Base-by-base conservation (phyloP, 2,113 vertebrate genomes). In the Charadrius vociferus region DNA sequence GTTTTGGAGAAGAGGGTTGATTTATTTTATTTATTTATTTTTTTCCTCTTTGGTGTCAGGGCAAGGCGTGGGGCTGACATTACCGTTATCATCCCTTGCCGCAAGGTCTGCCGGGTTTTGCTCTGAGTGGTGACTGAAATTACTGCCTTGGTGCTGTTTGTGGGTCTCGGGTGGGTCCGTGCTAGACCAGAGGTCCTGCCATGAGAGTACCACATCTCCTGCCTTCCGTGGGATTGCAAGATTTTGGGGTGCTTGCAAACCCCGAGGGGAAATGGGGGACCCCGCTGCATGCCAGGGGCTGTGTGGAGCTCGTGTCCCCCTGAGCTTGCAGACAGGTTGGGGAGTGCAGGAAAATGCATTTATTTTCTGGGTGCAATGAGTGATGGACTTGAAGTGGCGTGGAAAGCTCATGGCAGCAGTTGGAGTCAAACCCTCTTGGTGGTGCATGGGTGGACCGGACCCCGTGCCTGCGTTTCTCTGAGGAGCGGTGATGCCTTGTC, bases 211-310 rank as follows among this genome's bases (percentile, higher is more conserved):
- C 8, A 0, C 5, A 32, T 7, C 13, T 41, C 26, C 37, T 79
- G 41, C n/a, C 24, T 34, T 15, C 20, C 37, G 16, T 56, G 27
- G 39, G 29, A 58, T 2, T 2, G 1, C 1, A 3, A 66, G 73
- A 43, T 70, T 88, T 81, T 27, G 45, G 45, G n/a, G 56, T 4
- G 4, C 41, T 87, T n/a, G 29, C 55, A 74, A 26, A 34, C 37
- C 34, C 30, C 6, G 4, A 7, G 39, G 34, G 34, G 65, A 67
- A 61, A 23, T 0, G 6, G 15, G 41, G 30, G 29, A 24, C 14
- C 15, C 6, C 0, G 0, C 7, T 70, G 55, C 23, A 6, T 30
- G 14, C 29, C 17, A 22, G 29, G 22, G 18, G 4, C 41, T 55
- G 6, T 11, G 0, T 63, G 52, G n/a, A 4, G 34, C 2, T 0